These are phyloP conservation scores for Drosophila elegans DNA, from an alignment of 1,140 invertebrate genomes.

Conservation along the genomic window DNA sequence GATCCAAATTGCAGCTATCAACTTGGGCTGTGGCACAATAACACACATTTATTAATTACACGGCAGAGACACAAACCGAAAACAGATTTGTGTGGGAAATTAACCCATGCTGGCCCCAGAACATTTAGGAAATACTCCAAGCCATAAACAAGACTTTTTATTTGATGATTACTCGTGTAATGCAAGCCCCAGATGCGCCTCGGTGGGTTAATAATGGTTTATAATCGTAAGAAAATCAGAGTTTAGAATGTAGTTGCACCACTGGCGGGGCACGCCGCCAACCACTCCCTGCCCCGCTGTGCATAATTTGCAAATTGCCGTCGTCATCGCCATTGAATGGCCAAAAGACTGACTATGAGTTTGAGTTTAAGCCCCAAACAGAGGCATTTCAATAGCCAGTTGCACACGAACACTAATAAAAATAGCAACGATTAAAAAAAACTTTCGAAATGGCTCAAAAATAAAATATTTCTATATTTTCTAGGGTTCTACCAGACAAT, in stretches of 20 bases:
- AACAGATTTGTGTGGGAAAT: constrained; percentile 42
- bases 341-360: constrained; percentile 31
- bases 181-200: constrained; percentile 11
- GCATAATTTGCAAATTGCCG: constrained; percentile 77
- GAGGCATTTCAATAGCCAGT: constrained; percentile 30
- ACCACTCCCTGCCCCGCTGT: constrained; percentile 44
- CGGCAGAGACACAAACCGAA: constrained; percentile 49
- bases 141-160: constrained; percentile 17
- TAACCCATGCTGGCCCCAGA: constrained; percentile 46
- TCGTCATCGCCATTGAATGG: constrained; percentile 48
- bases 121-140: constrained; percentile 15
- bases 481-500: too few species aligned
- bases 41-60: constrained; percentile 82
- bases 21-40: constrained; percentile 56
- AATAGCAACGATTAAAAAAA: not conserved
- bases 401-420: constrained; percentile 41
- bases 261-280: constrained; percentile 18
- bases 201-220: constrained; percentile 39
- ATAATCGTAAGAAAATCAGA: constrained; percentile 58
- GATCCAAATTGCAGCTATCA: constrained; percentile 41
- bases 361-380: constrained; percentile 27
- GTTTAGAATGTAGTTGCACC: constrained; percentile 78
- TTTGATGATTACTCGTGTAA: constrained; percentile 17
- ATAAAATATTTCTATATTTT: too few species aligned
- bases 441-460: too few species aligned